These are phyloP conservation scores for Peromyscus polionotus DNA, from an alignment of 2,113 vertebrate genomes.

Conservation along the genomic window DNA sequence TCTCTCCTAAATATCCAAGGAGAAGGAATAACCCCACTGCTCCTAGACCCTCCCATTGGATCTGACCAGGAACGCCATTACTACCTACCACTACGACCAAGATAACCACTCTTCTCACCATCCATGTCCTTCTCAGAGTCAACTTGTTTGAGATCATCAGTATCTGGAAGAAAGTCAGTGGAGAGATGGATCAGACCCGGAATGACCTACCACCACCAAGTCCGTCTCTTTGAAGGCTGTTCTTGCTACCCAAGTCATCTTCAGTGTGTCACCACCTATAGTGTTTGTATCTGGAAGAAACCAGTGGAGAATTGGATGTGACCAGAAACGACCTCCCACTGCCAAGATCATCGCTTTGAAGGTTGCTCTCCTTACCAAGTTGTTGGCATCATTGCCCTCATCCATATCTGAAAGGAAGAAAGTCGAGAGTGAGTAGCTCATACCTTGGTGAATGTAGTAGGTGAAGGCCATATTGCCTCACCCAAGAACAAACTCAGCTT, in stretches of 20 bases:
- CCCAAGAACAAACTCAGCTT: neutral
- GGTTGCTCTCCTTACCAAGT: neutral
- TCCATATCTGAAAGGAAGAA: neutral
- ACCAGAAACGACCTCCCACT: neutral
- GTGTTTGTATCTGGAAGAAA: neutral
- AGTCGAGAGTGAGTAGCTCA: neutral
- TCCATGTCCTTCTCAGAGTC: neutral
- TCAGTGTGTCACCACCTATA: fast-evolving
- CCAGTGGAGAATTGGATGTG: neutral
- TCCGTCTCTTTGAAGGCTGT: neutral
- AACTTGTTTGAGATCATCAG: neutral
- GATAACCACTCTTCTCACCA: too few species aligned
- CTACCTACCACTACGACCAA: neutral
- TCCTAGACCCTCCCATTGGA: neutral
- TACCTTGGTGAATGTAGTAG: too few species aligned
- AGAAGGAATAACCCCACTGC: neutral
- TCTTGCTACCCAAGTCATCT: neutral
- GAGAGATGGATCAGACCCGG: neutral
- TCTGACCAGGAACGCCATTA: neutral
- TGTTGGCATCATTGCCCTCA: neutral
- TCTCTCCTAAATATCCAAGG: neutral
- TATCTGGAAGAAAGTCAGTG: neutral
- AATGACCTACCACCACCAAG: neutral
- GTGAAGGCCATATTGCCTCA: neutral
- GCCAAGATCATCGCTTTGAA: neutral